Evolutionary conservation across 2,113 vertebrate species (phyloP).

Genomic region (human): DNA sequence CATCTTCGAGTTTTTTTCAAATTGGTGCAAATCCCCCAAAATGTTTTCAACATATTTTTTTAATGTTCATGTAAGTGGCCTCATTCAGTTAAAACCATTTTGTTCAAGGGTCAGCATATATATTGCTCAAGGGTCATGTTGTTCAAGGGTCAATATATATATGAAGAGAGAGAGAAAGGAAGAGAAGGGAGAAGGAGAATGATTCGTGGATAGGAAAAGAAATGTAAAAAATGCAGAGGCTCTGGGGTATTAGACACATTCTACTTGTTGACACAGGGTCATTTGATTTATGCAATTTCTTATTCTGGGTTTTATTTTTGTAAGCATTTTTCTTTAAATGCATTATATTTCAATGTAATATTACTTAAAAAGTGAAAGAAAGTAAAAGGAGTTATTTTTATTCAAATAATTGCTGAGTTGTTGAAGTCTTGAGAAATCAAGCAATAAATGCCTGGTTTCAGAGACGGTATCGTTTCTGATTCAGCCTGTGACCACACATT

Average conservation of each 20-base stretch:
- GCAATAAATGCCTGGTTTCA: background rate
- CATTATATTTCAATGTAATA: background rate
- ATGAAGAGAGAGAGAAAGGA: background rate
- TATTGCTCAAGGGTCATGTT: too few species aligned
- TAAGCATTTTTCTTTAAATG: background rate
- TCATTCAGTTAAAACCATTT: background rate
- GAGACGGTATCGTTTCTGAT: background rate
- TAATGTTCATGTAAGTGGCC: too few species aligned
- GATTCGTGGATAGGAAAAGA: background rate
- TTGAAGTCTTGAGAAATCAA: background rate
- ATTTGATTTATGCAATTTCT: background rate
- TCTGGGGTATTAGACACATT: background rate
- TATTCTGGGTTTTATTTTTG: background rate
- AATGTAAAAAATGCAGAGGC: background rate
- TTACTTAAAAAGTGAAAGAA: background rate
- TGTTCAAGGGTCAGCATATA: background rate
- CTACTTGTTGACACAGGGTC: background rate
- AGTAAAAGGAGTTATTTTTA: background rate
- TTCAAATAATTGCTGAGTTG: background rate
- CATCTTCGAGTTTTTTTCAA: too few species aligned
- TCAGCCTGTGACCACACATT: background rate
- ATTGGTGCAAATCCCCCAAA: too few species aligned
- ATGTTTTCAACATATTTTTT: too few species aligned
- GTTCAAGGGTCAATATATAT: background rate
- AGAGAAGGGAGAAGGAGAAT: background rate